Conservation (phyloP, 2,888 invertebrate genomes). For the Palloptera scutellata region DNA sequence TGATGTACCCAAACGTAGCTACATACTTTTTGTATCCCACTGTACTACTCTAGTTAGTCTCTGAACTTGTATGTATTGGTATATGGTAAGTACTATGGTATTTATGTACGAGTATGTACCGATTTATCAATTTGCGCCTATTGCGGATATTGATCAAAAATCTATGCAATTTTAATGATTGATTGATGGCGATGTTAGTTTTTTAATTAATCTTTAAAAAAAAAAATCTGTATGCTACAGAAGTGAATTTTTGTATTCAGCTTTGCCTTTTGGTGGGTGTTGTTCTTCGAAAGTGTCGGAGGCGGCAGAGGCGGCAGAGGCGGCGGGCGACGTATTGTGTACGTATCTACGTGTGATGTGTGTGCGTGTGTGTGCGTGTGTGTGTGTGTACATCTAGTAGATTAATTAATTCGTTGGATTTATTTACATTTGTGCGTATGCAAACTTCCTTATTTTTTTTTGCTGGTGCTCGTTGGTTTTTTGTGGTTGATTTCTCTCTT, state of each 20-base stretch:
- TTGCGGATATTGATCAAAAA: slow-evolving; percentile 57
- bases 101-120: not conserved
- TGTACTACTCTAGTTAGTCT: no score
- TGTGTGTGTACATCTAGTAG: slow-evolving; percentile 6
- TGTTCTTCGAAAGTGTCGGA: not conserved
- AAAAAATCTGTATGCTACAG: slow-evolving; percentile 14
- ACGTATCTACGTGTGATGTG: slow-evolving; percentile 10
- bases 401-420: slow-evolving; percentile 6
- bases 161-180: slow-evolving; percentile 54
- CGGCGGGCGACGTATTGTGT: not conserved
- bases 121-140: slow-evolving; percentile 1
- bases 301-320: no score
- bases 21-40: no score
- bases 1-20: not conserved
- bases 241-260: slow-evolving; percentile 14
- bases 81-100: not conserved
- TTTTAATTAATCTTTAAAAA: slow-evolving; percentile 19
- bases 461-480: slow-evolving; percentile 12
- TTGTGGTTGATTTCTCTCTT: slow-evolving; percentile 9
- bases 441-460: slow-evolving; percentile 28
- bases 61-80: not conserved
- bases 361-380: slow-evolving; percentile 16
- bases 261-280: not conserved
- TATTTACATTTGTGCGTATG: slow-evolving; percentile 14
- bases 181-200: slow-evolving; percentile 47